Evolutionary conservation across 2,113 vertebrate genomes (phyloP).

Genomic region (Rousettus leschenaultii): DNA sequence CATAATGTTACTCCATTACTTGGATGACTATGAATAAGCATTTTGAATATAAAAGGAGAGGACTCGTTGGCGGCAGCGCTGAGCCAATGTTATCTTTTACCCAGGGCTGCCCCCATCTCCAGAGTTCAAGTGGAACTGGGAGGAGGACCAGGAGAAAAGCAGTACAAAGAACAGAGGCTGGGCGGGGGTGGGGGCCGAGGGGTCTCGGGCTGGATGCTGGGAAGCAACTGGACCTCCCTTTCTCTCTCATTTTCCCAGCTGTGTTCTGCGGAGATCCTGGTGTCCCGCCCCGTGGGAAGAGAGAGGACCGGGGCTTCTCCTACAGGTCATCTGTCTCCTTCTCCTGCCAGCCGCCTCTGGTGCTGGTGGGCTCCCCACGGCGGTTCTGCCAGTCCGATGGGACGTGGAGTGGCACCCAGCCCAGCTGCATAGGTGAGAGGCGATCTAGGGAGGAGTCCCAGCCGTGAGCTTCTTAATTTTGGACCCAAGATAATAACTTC

Average conservation of each 20-base stretch:
- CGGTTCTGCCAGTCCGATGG: constrained; percentile 97
- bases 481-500: neutral
- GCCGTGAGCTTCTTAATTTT: neutral
- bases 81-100: rapidly evolving
- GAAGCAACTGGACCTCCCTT: neutral
- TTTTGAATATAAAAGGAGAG: neutral
- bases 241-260: constrained; percentile 80
- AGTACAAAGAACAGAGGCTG: neutral
- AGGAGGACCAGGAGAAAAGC: neutral
- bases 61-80: rapidly evolving
- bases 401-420: constrained; percentile 96
- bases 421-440: constrained; percentile 94
- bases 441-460: neutral
- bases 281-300: constrained; percentile 88
- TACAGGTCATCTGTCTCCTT: constrained; percentile 96
- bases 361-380: constrained; percentile 93
- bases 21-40: neutral
- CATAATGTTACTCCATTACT: neutral
- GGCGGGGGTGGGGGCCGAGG: rapidly evolving
- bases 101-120: neutral
- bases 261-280: constrained; percentile 98
- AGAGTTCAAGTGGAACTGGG: neutral
- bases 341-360: constrained; percentile 89
- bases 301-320: constrained; percentile 96
- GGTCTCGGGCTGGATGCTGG: neutral